Conservation (phyloP, 1,140 invertebrate species). For the Drosophila yakuba region DNA sequence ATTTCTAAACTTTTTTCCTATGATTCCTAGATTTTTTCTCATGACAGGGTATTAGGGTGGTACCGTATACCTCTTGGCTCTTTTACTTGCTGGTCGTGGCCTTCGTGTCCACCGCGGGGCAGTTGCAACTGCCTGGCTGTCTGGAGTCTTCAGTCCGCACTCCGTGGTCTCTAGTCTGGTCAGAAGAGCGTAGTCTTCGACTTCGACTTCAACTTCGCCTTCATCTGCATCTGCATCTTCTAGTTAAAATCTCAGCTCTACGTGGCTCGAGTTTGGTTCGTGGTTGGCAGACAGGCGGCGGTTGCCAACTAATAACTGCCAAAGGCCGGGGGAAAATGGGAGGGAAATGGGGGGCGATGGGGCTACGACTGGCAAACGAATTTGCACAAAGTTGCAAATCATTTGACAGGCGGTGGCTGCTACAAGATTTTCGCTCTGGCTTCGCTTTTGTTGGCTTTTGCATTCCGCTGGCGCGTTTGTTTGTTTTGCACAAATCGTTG, state of each 20-base stretch:
- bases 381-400: slow-evolving; percentile 81
- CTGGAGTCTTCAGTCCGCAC: slow-evolving; percentile 7
- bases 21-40: no score
- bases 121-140: slow-evolving; percentile 45
- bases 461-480: slow-evolving; percentile 56
- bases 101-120: slow-evolving; percentile 63
- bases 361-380: slow-evolving; percentile 56
- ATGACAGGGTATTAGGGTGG: neutral
- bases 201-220: neutral
- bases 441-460: slow-evolving; percentile 44
- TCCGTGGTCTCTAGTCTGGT: slow-evolving; percentile 17
- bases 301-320: slow-evolving; percentile 72
- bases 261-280: slow-evolving; percentile 43
- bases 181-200: slow-evolving; percentile 1
- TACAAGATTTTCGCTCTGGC: slow-evolving; percentile 33
- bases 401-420: slow-evolving; percentile 63
- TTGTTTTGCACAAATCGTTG: slow-evolving; percentile 62
- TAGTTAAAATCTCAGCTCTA: slow-evolving; percentile 60
- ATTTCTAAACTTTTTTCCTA: no score
- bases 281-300: slow-evolving; percentile 37
- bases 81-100: slow-evolving; percentile 34
- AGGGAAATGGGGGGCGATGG: neutral
- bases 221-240: slow-evolving; percentile 40
- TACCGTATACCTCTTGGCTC: neutral
- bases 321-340: slow-evolving; percentile 15